Evolutionary conservation across 2,797 vertebrate genomes (phyloP).

Genomic region (Notoglanidium macrostoma): DNA sequence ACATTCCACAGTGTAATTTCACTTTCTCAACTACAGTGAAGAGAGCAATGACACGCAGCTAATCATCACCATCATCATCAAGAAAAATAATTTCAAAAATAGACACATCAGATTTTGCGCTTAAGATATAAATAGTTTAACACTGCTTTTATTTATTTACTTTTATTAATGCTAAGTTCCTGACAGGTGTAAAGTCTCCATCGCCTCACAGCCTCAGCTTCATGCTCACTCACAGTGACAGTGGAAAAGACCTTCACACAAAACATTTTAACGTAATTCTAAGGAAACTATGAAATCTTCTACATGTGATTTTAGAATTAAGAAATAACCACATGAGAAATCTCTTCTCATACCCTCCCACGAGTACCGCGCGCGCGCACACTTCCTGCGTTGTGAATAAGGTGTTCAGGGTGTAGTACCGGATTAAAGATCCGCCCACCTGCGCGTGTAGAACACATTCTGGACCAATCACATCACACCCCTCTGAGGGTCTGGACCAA

Average conservation of each 20-base stretch:
- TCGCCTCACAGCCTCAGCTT: too few relatives aligned
- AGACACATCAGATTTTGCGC: background rate
- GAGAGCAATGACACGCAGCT: background rate
- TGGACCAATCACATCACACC: constrained; percentile 10
- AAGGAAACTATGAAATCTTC: background rate
- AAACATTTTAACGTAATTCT: background rate
- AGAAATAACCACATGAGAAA: background rate
- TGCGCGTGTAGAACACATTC: background rate
- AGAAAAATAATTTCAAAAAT: too few relatives aligned
- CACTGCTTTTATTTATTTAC: too few relatives aligned
- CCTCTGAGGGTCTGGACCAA: constrained; percentile 4
- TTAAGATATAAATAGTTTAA: too few relatives aligned
- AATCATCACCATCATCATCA: background rate
- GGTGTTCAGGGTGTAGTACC: background rate
- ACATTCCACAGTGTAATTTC: background rate
- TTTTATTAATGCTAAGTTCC: background rate
- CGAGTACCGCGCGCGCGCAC: too few relatives aligned
- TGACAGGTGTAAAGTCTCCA: background rate
- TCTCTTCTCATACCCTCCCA: background rate
- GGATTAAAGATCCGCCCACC: background rate
- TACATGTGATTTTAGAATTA: background rate
- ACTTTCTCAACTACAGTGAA: background rate
- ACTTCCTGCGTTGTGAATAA: too few relatives aligned
- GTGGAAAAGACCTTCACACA: background rate
- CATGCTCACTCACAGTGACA: background rate